Conservation (phyloP, 2,888 invertebrate species). For the Nymphalis polychloros region DNA sequence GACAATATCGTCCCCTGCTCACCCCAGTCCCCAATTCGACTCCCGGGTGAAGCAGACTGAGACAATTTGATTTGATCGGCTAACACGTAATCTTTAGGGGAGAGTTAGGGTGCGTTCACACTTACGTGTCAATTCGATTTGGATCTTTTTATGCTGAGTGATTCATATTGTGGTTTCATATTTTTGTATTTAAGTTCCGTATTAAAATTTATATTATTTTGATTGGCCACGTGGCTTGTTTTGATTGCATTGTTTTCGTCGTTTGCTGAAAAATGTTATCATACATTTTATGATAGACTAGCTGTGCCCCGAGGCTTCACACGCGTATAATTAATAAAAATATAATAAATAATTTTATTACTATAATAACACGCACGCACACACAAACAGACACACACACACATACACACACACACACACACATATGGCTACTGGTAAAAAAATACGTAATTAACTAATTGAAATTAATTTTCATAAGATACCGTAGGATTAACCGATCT, state of each 20-base stretch:
- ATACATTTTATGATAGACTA: too few relatives aligned
- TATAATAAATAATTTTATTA: too few relatives aligned
- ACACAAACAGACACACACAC: too few relatives aligned
- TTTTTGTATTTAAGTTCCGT: neutral
- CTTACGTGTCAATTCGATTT: conserved; percentile 7
- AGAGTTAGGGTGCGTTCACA: conserved; percentile 30
- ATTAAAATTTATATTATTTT: neutral
- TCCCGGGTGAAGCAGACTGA: conserved; percentile 50
- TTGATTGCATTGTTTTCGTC: neutral
- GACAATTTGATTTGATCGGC: conserved; percentile 53
- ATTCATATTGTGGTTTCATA: neutral
- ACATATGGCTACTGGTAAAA: too few relatives aligned
- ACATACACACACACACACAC: too few relatives aligned
- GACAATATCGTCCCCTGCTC: conserved; percentile 28
- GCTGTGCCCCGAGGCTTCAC: too few relatives aligned
- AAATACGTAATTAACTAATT: too few relatives aligned
- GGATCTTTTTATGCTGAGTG: neutral
- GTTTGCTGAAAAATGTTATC: too few relatives aligned
- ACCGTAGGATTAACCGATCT: too few relatives aligned
- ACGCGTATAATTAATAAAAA: too few relatives aligned
- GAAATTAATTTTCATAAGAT: too few relatives aligned
- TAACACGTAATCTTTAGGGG: conserved; percentile 45
- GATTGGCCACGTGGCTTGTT: neutral
- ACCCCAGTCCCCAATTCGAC: conserved; percentile 39
- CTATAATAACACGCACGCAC: too few relatives aligned